Conservation (phyloP, 2,888 invertebrate species). For the Phaonia tiefii region DNA sequence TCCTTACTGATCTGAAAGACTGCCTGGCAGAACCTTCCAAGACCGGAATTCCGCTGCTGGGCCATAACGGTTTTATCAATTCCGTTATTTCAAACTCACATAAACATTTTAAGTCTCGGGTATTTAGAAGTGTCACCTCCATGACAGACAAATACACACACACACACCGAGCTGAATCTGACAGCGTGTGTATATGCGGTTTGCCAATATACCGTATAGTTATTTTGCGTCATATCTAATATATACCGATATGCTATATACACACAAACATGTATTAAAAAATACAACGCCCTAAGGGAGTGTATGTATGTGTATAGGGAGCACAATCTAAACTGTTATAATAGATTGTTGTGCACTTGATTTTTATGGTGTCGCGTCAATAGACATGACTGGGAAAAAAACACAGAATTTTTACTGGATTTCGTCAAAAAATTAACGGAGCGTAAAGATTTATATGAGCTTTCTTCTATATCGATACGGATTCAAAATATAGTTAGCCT, state of each 20-base stretch:
- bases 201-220: conserved; percentile 11
- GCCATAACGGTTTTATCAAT: neutral
- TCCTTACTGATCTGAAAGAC: no score
- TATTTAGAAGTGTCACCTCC: conserved; percentile 12
- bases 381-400: conserved; percentile 66
- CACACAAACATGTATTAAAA: neutral
- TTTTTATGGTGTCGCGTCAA: conserved; percentile 68
- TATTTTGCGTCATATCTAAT: conserved; percentile 15
- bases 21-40: no score
- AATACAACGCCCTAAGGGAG: no score
- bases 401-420: conserved; percentile 69
- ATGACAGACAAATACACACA: no score
- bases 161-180: no score
- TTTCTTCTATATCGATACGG: conserved; percentile 53
- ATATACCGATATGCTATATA: neutral
- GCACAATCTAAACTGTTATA: conserved; percentile 54
- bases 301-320: no score
- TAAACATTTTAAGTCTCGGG: neutral
- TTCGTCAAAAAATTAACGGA: conserved; percentile 70
- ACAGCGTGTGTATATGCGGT: neutral
- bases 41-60: no score
- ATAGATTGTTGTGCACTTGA: conserved; percentile 52
- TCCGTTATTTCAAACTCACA: neutral
- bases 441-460: conserved; percentile 68
- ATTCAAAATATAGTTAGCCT: conserved; percentile 19